phyloP scores from a whole-genome alignment of 92 coral and sea anemone genomes.

The Siderastrea radians region DNA sequence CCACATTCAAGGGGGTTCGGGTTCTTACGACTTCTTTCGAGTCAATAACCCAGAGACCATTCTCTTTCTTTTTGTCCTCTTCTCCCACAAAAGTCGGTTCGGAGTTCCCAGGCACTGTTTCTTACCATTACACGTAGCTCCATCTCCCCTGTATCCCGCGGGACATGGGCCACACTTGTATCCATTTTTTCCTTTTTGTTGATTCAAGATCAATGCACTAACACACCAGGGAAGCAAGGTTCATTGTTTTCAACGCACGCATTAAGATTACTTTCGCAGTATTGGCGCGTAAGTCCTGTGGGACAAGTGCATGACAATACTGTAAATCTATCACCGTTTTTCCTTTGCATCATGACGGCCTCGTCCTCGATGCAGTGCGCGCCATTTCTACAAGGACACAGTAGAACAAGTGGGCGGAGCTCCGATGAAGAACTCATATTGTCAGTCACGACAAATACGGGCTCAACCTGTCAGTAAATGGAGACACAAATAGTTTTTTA shows the following conservation, averaged over 20 bases:
- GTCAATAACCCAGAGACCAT: too few relatives aligned
- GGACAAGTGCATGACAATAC: slow-evolving; percentile 78
- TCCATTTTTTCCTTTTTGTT: slow-evolving; percentile 27
- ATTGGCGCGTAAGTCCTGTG: slow-evolving; percentile 68
- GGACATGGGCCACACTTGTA: slow-evolving; percentile 91
- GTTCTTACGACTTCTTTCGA: too few relatives aligned
- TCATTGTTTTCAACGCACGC: slow-evolving; percentile 75
- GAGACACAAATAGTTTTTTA: not conserved
- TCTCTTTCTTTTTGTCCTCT: too few relatives aligned
- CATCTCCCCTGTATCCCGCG: slow-evolving; percentile 78
- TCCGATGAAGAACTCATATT: slow-evolving; percentile 61
- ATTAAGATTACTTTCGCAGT: slow-evolving; percentile 67
- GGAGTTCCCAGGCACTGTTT: not conserved
- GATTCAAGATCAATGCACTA: slow-evolving; percentile 67
- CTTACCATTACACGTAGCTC: slow-evolving; percentile 75
- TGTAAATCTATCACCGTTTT: slow-evolving; percentile 55
- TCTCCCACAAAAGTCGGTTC: too few relatives aligned
- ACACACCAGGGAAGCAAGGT: slow-evolving; percentile 79
- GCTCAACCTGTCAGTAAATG: slow-evolving; percentile 59
- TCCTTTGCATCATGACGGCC: slow-evolving; percentile 28
- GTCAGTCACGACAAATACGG: slow-evolving; percentile 74
- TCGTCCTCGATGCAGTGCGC: slow-evolving; percentile 70
- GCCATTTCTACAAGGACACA: slow-evolving; percentile 81
- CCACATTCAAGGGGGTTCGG: too few relatives aligned
- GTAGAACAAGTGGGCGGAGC: slow-evolving; percentile 64